Base-by-base conservation (phyloP, 1,140 invertebrate genomes). In the Drosophila sulfurigaster region DNA sequence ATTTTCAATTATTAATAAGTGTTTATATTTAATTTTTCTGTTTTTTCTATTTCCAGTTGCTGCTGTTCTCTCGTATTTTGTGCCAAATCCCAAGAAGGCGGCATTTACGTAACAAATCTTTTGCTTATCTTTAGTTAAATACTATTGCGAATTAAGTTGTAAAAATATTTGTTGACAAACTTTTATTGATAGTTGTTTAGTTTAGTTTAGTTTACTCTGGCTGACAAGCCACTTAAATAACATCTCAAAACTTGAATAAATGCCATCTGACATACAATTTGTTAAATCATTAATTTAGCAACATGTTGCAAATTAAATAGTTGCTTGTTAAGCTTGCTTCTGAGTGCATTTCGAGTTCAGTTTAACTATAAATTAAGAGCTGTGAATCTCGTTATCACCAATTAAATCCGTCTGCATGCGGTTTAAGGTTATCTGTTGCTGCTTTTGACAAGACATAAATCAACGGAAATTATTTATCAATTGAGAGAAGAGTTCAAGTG, bases 61-160 rank as follows among this genome's bases (percentile, higher is more conserved):
- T 5, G 81, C 57, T 0, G 20, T 63, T 5, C 85, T 89, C 13
- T 85, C 85, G 7, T 67, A 79, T 43, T 79, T 85, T 15, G 16
- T 89, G 13, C 85, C 85, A 4, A 89, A 89, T 56, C 81, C 85
- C 1, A 72, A 79, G 7, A 89, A 89, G 54, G 77, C 80, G 5
- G 54, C 67, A 0, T 89, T 89, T 59, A 70, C 71, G n/a, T 87
- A 75, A 59, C 51, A 46, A 0, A 6, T n/a, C 58, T 46, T 30
- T 32, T 32, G 5, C 25, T 30, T 11, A n/a, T 30, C 5, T 10
- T 38, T 66, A 66, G 20, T 25, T 25, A 25, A 25, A 25, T 25
- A 25, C 20, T 25, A 25, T 3, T 25, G 20, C 20, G 3, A 25
- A 25, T 25, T 25, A 4, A 25, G 20, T 25, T 25, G 20, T 25